Evolutionary conservation across 1,140 invertebrate species (phyloP), one percentile per base, ranked within the genome.

Genomic region (Heliothis subflexa): DNA sequence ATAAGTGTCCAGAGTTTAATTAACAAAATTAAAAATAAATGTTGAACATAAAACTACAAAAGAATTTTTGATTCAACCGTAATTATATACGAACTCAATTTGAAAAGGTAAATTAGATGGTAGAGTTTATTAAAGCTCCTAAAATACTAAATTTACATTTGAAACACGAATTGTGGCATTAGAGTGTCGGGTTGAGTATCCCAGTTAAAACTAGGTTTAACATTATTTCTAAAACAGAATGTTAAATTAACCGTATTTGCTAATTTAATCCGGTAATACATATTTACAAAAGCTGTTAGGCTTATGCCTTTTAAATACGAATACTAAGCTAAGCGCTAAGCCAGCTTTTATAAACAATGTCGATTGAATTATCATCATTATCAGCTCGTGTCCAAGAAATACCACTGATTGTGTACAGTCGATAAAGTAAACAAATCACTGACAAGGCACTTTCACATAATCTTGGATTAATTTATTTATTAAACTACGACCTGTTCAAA

Each of bases 191-290:
- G 40, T 66, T 40, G 62, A 66, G 40, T 18, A 66, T 66, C 62
- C 62, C 11, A 47, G 62, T 66, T 66, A 66, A 66, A 64, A 66
- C 40, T 66, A 47, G 16, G 16, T 66, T 47, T 66, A 13, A 66
- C 62, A 21, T 66, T 66, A 66, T 66, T 66, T 66, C 62, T 47
- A 66, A 66, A 66, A 66, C 62, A 66, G 62, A 66, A 66, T 66
- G 62, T 47, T 66, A 66, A 66, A 66, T 66, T 47, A 66, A 66
- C 40, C 16, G 16, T 66, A 33, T 40, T 49, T 66, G n/a, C 62
- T 66, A 49, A 66, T 66, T 64, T 64, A 21, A 45, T 33, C 16
- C 40, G 45, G 61, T 47, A 64, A 62, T 64, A 47, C 61, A 18
- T 47, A 45, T 64, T 66, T 66, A 66, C n/a, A 16, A 66, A 66